Percentiles rank a stretch among this genome's conserved stretches.
Evolutionary conservation across 1,140 invertebrate genomes (phyloP).

Genomic region (Chironomus striatipennis): DNA sequence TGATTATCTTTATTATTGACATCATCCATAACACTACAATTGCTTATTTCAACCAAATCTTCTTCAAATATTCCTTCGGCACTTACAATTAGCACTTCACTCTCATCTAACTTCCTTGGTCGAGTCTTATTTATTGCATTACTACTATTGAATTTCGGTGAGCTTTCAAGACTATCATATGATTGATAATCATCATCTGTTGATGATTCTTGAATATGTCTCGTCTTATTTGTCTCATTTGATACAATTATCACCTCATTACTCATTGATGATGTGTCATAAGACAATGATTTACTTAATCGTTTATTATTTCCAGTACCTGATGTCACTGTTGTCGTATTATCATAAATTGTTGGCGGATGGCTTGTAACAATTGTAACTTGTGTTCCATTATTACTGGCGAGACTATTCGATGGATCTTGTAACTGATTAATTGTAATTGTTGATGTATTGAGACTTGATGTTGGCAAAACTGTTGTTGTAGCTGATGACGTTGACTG

Average conservation of each 20-base stretch:
- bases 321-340: slow-evolving; percentile 29
- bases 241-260: slow-evolving; percentile 69
- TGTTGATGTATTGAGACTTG: slow-evolving; percentile 44
- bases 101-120: slow-evolving; percentile 61
- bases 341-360: slow-evolving; percentile 57
- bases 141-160: slow-evolving; percentile 38
- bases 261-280: slow-evolving; percentile 33
- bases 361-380: slow-evolving; percentile 73
- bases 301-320: not conserved
- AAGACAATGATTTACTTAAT: not conserved
- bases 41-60: slow-evolving; percentile 36
- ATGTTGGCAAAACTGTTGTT: slow-evolving; percentile 1
- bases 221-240: slow-evolving; percentile 63
- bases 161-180: slow-evolving; percentile 61
- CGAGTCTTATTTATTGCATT: slow-evolving; percentile 39
- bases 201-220: slow-evolving; percentile 50
- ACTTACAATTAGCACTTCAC: slow-evolving; percentile 68
- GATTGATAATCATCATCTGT: slow-evolving; percentile 63
- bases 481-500: slow-evolving; percentile 32
- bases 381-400: slow-evolving; percentile 58
- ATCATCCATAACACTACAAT: slow-evolving; percentile 32
- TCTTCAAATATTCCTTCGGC: slow-evolving; percentile 46
- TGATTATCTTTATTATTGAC: slow-evolving; percentile 37
- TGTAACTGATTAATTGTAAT: slow-evolving; percentile 48
- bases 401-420: slow-evolving; percentile 57